Percentiles rank a stretch among this genome's conserved stretches.
Conservation (phyloP, 1,140 invertebrate species). For the Bombyx mandarina region DNA sequence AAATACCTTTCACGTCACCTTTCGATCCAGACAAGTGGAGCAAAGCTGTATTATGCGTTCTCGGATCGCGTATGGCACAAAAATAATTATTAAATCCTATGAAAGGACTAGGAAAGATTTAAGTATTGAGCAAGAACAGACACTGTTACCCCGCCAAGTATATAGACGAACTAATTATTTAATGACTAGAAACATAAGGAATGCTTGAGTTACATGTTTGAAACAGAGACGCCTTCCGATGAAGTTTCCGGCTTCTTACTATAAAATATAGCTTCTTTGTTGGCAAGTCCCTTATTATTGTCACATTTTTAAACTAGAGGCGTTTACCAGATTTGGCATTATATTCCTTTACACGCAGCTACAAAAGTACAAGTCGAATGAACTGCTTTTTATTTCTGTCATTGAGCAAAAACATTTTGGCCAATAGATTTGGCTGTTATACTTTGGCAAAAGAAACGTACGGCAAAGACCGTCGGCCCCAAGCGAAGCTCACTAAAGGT, state of each 20-base stretch:
- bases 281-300: slow-evolving; percentile 60
- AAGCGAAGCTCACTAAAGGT: slow-evolving; percentile 63
- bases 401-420: slow-evolving; percentile 52
- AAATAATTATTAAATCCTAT: slow-evolving; percentile 44
- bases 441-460: slow-evolving; percentile 53
- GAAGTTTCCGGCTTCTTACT: neutral
- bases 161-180: slow-evolving; percentile 20
- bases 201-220: slow-evolving; percentile 34
- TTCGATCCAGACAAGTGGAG: slow-evolving; percentile 61
- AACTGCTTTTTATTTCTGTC: neutral
- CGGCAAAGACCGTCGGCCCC: slow-evolving; percentile 49
- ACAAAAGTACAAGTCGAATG: too few relatives aligned
- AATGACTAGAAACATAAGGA: slow-evolving; percentile 60
- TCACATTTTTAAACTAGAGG: slow-evolving; percentile 57
- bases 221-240: neutral
- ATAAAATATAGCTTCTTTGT: slow-evolving; percentile 33
- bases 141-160: slow-evolving; percentile 35
- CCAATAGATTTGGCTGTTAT: slow-evolving; percentile 14
- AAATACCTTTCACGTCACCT: neutral
- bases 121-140: slow-evolving; percentile 56
- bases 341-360: neutral
- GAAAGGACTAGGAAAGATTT: slow-evolving; percentile 49
- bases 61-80: slow-evolving; percentile 54
- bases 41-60: slow-evolving; percentile 31
- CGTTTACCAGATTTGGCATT: slow-evolving; percentile 27